These are phyloP conservation scores for Brotogeris chrysoptera DNA, from an alignment of 2,797 vertebrate genomes.

Conservation along the genomic window DNA sequence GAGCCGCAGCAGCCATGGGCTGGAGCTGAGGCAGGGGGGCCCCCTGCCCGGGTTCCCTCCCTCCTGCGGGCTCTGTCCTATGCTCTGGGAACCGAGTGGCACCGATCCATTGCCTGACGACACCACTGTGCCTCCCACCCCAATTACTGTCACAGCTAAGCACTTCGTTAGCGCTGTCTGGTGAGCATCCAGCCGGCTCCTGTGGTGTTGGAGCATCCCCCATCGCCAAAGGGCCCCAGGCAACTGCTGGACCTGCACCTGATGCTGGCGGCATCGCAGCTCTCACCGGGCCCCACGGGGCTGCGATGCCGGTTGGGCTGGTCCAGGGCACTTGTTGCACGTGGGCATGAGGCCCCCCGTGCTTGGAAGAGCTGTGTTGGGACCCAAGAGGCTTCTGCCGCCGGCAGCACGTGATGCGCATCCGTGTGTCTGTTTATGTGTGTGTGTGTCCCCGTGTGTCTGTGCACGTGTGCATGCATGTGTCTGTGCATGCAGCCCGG, in stretches of 20 bases:
- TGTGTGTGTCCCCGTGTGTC: neutral
- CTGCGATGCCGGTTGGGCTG: neutral
- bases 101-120: neutral
- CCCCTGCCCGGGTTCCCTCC: neutral
- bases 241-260: neutral
- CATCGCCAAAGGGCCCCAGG: fast-evolving
- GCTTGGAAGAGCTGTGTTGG: fast-evolving
- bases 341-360: fast-evolving
- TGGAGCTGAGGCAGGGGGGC: neutral
- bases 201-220: neutral
- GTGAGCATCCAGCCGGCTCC: neutral
- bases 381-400: neutral
- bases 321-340: neutral
- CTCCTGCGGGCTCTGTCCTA: neutral
- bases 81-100: neutral
- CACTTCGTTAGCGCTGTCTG: constrained; percentile 4
- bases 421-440: no score
- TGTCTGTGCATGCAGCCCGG: fast-evolving
- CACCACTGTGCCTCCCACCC: neutral
- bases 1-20: neutral
- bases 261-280: fast-evolving
- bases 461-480: neutral
- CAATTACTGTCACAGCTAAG: neutral
- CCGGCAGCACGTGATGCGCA: fast-evolving
- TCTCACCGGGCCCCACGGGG: fast-evolving